Percentiles rank a stretch among this genome's conserved stretches.
phyloP scores from a whole-genome alignment of 2,113 vertebrate genomes.

The Upupa epops region DNA sequence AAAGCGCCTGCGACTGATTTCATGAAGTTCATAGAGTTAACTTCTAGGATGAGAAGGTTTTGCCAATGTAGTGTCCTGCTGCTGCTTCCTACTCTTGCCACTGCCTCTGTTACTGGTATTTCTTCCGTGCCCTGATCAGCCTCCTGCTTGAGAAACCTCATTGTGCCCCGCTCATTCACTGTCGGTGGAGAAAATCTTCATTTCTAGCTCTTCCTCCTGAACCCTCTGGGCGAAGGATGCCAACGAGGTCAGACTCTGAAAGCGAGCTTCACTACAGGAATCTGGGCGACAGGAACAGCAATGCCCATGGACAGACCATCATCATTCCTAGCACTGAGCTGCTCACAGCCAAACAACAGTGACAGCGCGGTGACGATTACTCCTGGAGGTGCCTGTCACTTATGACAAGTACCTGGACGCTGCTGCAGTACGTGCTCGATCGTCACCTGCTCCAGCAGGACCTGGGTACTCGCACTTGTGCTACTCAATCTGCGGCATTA shows the following conservation, averaged over 20 bases:
- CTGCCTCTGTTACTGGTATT: accelerated
- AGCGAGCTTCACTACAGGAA: not conserved
- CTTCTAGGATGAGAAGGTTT: not conserved
- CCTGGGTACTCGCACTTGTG: not conserved
- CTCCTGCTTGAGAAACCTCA: not conserved
- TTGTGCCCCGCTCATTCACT: not conserved
- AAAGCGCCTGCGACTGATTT: not conserved
- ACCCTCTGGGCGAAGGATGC: not conserved
- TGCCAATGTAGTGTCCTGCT: not conserved
- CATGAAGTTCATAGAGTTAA: constrained; percentile 1
- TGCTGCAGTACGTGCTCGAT: constrained; percentile 13
- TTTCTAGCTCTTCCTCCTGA: not conserved
- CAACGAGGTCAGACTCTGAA: not conserved
- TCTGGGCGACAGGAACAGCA: not conserved
- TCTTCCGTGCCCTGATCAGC: not conserved
- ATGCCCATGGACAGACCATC: not conserved
- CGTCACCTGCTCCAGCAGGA: not conserved
- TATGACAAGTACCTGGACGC: constrained; percentile 12
- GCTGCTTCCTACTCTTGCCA: not conserved
- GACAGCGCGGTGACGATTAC: not conserved
- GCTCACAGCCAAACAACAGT: not conserved
- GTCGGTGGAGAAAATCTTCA: not conserved
- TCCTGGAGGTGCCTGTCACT: not conserved
- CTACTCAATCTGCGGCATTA: not conserved
- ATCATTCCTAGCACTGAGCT: not conserved